Base-by-base conservation (phyloP, 1,140 invertebrate species). In the Protaetia brevitarsis region DNA sequence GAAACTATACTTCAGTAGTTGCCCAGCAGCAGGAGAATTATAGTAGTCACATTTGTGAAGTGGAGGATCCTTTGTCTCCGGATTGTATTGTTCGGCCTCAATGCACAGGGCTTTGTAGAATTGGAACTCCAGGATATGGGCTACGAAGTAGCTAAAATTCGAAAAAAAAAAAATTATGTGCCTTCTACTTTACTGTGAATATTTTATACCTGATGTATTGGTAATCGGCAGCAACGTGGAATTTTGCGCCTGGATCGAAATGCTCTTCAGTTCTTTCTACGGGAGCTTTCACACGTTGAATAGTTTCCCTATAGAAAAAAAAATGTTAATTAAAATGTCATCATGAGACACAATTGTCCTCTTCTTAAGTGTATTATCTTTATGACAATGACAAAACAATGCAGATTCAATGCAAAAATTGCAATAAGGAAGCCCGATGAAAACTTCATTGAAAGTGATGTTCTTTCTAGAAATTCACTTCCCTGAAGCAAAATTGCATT, bases 241-340 rank as follows among this genome's bases (percentile, higher is more conserved):
- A 88, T 73, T 88, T 88, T n/a, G 86, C 83, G 10, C 84, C 85
- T 3, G 86, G 79, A 76, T 88, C 86, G 70, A 88, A 88, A 74
- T 86, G 81, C 61, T 77, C 29, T 78, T 86, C 80, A 7, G 68
- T 79, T 41, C 87, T 76, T 6, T 63, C 63, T 0, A 81, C 73
- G 3, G 86, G 85, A 3, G 27, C 0, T 16, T 59, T 59, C 11
- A 59, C 57, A n/a, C 30, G 28, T 27, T 59, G 57, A 29, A 59
- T 27, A 16, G 87, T 81, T 65, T 51, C 19, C 19, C 31, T 34
- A 34, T 34, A 5, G 2, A 34, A 6, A 11, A 34, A 34, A 34
- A 8, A 11, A 11, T 34, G 13, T n/a, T n/a, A n/a, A n/a, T n/a
- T n/a, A 16, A 28, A 34, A n/a, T n/a, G n/a, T n/a, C n/a, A n/a